Percentiles rank a stretch among this genome's conserved stretches.
These are phyloP conservation scores for Protomyctophum bolini DNA, from an alignment of 2,113 vertebrate species.

Conservation along the genomic window DNA sequence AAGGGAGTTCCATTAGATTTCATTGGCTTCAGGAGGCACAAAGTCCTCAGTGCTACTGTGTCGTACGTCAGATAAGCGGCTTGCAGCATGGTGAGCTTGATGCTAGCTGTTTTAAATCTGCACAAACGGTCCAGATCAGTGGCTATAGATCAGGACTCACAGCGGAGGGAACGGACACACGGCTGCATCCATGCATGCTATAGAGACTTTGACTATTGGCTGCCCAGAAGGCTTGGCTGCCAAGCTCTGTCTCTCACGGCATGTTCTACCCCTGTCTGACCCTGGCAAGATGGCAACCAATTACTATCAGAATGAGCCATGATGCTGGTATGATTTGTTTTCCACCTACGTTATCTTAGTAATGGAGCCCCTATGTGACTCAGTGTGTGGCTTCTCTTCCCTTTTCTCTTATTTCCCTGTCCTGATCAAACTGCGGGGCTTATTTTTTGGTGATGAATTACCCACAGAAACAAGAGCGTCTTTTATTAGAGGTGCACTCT, in stretches of 20 bases:
- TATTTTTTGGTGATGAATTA: constrained; percentile 34
- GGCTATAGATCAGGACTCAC: constrained; percentile 7
- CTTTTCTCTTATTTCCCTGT: constrained; percentile 34
- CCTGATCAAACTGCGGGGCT: constrained; percentile 11
- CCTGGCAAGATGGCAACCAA: constrained; percentile 41
- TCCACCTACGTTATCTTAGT: constrained; percentile 33
- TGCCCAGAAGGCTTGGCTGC: neutral
- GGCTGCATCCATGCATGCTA: neutral
- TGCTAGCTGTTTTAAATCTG: constrained; percentile 5
- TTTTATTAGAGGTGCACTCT: constrained; percentile 53
- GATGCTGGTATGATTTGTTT: constrained; percentile 3
- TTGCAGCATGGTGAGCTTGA: constrained; percentile 3
- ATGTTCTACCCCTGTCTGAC: constrained; percentile 12
- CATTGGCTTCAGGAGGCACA: neutral
- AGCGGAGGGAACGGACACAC: constrained; percentile 1
- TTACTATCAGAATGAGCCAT: constrained; percentile 28
- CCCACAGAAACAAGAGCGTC: constrained; percentile 28
- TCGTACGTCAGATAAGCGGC: neutral
- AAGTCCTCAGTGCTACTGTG: neutral
- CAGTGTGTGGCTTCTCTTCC: constrained; percentile 8
- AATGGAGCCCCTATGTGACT: constrained; percentile 34
- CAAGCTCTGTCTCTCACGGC: constrained; percentile 4
- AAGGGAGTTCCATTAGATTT: constrained; percentile 21
- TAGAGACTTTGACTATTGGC: neutral
- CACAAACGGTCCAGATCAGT: neutral